phyloP scores from a whole-genome alignment of 2,888 invertebrate genomes.

The Synanthedon vespiformis region DNA sequence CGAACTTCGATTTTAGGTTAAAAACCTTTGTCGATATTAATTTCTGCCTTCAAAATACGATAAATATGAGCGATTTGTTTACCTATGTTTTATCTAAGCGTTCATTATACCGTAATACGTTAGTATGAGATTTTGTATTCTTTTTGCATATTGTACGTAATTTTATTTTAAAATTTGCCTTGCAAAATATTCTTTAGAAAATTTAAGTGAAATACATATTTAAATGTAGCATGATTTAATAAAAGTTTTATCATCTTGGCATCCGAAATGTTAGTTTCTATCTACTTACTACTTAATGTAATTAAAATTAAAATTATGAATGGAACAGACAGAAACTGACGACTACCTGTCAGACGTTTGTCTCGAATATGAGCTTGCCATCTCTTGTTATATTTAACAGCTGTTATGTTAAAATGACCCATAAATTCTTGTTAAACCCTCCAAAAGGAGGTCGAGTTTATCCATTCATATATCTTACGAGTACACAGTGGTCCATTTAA shows the following conservation, averaged over 20 bases:
- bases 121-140: too few relatives aligned
- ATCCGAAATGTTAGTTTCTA: neutral
- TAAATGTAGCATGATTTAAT: too few relatives aligned
- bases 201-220: too few relatives aligned
- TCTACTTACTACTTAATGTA: neutral
- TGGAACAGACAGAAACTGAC: neutral
- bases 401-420: conserved; percentile 21
- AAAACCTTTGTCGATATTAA: conserved; percentile 9
- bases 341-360: neutral
- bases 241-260: too few relatives aligned
- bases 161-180: too few relatives aligned
- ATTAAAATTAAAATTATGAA: neutral
- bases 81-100: too few relatives aligned
- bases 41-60: conserved; percentile 4
- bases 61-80: neutral
- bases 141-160: too few relatives aligned
- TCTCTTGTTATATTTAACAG: neutral
- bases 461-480: conserved; percentile 37
- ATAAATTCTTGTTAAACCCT: conserved; percentile 35
- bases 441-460: conserved; percentile 36
- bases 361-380: neutral
- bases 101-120: too few relatives aligned
- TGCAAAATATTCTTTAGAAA: too few relatives aligned
- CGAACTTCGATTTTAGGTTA: conserved; percentile 14
- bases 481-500: conserved; percentile 12